A percentile compares a stretch with the other conserved stretches of the same genome.
Evolutionary conservation across 2,888 invertebrate genomes (phyloP).

Genomic region (Odontocolon sp.): DNA sequence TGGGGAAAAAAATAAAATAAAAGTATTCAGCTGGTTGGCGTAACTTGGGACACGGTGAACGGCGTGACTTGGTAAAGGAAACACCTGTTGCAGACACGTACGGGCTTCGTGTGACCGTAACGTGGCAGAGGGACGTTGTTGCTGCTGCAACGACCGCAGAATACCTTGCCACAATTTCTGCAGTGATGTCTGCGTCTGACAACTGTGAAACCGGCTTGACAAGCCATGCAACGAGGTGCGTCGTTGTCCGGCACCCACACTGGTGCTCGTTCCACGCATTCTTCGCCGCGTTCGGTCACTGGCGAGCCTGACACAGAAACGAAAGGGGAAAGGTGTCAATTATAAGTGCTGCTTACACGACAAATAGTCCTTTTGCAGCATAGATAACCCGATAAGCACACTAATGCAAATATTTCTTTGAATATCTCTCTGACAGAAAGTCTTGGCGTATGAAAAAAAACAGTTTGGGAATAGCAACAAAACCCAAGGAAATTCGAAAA

Average conservation of each 20-base stretch:
- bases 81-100: constrained; percentile 96
- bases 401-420: too few relatives aligned
- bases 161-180: constrained; percentile 98
- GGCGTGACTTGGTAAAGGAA: constrained; percentile 88
- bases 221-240: constrained; percentile 96
- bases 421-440: too few relatives aligned
- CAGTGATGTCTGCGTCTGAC: constrained; percentile 98
- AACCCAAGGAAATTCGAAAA: too few relatives aligned
- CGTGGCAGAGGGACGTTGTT: constrained; percentile 96
- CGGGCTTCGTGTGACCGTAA: constrained; percentile 95
- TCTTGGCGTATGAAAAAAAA: neutral
- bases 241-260: constrained; percentile 98
- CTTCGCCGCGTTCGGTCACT: constrained; percentile 77
- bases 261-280: constrained; percentile 85
- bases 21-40: constrained; percentile 76
- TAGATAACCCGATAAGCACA: too few relatives aligned
- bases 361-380: too few relatives aligned
- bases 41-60: constrained; percentile 81
- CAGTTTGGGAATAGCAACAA: neutral
- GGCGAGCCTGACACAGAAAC: constrained; percentile 70
- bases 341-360: too few relatives aligned
- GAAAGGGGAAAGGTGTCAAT: too few relatives aligned
- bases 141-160: constrained; percentile 96
- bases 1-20: constrained; percentile 39
- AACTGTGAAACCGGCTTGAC: constrained; percentile 95